phyloP scores from a whole-genome alignment of 2,113 vertebrate species.

The Peromyscus polionotus region DNA sequence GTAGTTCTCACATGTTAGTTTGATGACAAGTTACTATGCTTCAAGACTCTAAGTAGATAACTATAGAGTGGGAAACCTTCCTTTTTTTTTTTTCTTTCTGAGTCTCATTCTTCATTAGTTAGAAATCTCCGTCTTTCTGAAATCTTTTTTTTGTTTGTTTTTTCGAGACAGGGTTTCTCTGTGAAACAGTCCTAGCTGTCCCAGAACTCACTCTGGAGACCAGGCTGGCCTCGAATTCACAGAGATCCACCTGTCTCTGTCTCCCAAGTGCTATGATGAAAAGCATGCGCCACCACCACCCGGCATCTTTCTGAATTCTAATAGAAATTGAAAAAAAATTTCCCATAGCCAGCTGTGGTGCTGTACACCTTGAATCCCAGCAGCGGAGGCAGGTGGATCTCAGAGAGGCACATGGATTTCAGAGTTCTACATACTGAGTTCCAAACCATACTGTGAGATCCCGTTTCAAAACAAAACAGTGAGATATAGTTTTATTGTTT shows the following conservation, averaged over 20 bases:
- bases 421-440: background rate
- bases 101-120: background rate
- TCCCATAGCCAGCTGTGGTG: no score
- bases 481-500: constrained; percentile 36
- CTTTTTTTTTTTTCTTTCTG: constrained; percentile 13
- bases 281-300: no score
- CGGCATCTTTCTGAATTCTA: background rate
- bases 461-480: background rate
- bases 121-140: constrained; percentile 12
- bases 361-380: background rate
- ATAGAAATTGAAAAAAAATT: background rate
- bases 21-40: background rate
- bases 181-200: no score
- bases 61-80: constrained; percentile 18
- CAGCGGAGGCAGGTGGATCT: background rate
- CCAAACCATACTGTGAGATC: background rate
- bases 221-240: no score
- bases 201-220: no score
- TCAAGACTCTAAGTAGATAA: background rate
- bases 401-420: background rate
- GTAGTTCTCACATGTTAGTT: background rate
- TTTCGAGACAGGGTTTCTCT: no score
- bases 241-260: no score
- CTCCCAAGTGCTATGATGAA: no score
- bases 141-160: background rate